Base-by-base conservation (phyloP, 2,888 invertebrate genomes). In the Mactromeris polynyma region DNA sequence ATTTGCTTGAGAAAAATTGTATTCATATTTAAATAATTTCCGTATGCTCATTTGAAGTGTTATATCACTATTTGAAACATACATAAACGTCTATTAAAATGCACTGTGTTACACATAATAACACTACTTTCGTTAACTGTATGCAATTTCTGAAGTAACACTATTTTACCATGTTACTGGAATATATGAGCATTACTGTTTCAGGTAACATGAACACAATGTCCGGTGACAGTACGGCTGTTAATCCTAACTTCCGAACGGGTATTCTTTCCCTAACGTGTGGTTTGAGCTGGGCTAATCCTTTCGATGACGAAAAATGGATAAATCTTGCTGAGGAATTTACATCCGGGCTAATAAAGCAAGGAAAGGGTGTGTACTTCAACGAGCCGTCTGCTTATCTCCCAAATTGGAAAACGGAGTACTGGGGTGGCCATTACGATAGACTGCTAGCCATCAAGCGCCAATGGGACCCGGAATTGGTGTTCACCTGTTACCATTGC, bases 401-500 rank as follows among this genome's bases (percentile, higher is more conserved):
- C 40, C 87, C 90, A 6, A 81, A 92, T 64, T 94, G 94, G 94
- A 93, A 95, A 87, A 85, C 64, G 0, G 90, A 87, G 26, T 94
- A 93, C 83, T 94, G 94, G 95, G 93, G 93, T 14, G 82, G 87
- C 26, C 86, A 90, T 54, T 94, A 94, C 82, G 85, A 90, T 64
- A 81, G 90, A 11, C 86, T 94, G 21, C 73, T 94, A 36, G 46
- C 40, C 0, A 92, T 93, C 77, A 94, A 94, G 84, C 78, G 83
- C 40, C 38, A 83, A 42, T 93, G 92, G 89, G 93, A 94, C 83
- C 94, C 93, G 4, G 81, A 84, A 19, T 90, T 93, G 42, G 81
- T 94, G 40, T 91, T 94, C 77, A 91, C 92, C 26, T 94, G 94
- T 36, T 85, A 88, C n/a, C 92, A 94, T 82, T 94, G 94, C 85